A percentile compares a stretch with the other conserved stretches of the same genome.
Conservation (phyloP, 2,113 vertebrate genomes). For the Strix aluco region DNA sequence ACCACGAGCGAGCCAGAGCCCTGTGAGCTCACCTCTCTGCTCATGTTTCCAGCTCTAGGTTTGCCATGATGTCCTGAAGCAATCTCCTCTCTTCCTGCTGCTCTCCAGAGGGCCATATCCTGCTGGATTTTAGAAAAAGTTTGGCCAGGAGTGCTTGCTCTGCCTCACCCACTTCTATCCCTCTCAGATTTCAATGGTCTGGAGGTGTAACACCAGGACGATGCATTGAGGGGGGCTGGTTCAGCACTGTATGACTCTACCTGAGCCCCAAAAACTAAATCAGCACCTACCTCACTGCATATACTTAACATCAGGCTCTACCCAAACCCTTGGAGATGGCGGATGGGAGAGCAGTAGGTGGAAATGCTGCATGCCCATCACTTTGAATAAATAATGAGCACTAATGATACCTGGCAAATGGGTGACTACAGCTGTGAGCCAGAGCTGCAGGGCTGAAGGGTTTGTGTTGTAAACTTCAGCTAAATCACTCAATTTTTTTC, state of each 20-base stretch:
- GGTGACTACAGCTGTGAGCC: rapidly evolving
- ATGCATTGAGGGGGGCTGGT: rapidly evolving
- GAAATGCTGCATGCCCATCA: rapidly evolving
- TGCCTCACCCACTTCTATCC: rapidly evolving
- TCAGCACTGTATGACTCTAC: rapidly evolving
- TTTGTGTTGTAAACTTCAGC: background rate
- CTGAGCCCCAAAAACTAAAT: background rate
- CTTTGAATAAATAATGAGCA: background rate
- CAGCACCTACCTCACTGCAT: background rate
- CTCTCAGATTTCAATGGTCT: rapidly evolving
- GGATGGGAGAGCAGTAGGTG: background rate
- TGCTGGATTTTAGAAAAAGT: background rate
- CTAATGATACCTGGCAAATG: background rate
- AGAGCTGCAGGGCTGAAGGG: background rate
- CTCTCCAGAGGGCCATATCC: rapidly evolving
- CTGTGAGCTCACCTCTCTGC: rapidly evolving
- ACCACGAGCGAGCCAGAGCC: rapidly evolving
- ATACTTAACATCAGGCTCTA: rapidly evolving
- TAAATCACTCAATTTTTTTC: background rate
- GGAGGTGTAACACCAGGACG: background rate
- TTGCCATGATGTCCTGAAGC: background rate
- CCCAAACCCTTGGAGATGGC: background rate
- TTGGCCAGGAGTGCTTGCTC: no score
- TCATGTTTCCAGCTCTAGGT: background rate
- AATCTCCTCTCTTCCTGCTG: no score